Evolutionary conservation across 1,140 invertebrate genomes (phyloP), one percentile per base, ranked within the genome.

Genomic region (Muscidifurax raptorellus): DNA sequence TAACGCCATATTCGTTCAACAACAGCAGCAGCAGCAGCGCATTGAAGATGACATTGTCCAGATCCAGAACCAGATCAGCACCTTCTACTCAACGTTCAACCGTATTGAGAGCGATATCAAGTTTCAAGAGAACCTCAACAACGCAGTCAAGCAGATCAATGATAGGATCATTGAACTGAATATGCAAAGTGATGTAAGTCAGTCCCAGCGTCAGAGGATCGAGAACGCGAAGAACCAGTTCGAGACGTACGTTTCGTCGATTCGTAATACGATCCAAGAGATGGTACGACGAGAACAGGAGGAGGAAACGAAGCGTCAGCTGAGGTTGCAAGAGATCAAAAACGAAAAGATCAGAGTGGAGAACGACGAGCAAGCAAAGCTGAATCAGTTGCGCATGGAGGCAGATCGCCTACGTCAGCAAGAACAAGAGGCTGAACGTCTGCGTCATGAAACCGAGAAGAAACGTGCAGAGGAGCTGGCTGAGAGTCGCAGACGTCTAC

Each of bases 31-130:
- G 36, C 52, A 59, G 18, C 74, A 83, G 36, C 74, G 25, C 0
- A 10, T 47, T 7, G 80, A 82, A 2, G 72, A 85, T 2, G 25
- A 81, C 15, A 10, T 71, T 2, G n/a, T 36, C 1, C 64, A 72
- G 25, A 40, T 78, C 5, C 72, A 85, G 1, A 74, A 6, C 13
- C 30, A 47, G 15, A 72, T 82, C 22, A 47, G 1, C 12, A 67
- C 12, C 25, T 86, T 86, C 10, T 82, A 79, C 47, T 13, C 13
- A 0, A 79, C 18, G 10, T 86, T 75, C 40, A 80, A 78, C 15
- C 32, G 36, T 6, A 22, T 36, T 1, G 77, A 82, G 1, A 72
- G 59, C 7, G 66, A 40, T 15, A 0, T 28, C 4, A 44, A 80
- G 18, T 83, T 75, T 59, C 59, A 67, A 18, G 30, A 66, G 4